Base-by-base conservation (phyloP, 2,888 invertebrate species). In the Aquatica leii region DNA sequence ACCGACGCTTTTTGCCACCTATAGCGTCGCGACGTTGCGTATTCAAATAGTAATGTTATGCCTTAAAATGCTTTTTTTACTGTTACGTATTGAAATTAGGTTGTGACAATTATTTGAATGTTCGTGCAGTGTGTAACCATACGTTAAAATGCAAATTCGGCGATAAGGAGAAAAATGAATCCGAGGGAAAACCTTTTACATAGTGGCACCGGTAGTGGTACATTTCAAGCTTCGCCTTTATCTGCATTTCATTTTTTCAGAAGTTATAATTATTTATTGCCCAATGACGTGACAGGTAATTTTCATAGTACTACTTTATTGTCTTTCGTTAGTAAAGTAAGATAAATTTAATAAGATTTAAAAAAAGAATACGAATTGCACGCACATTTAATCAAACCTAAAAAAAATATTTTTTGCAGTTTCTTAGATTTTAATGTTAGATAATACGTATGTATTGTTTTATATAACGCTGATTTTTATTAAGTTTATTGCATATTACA, bases 181-280 rank as follows among this genome's bases (percentile, higher is more conserved):
- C 71, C 67, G 66, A 56, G 72, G 41, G 65, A 69, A 51, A 76
- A 73, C 53, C 65, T 75, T 73, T 75, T 77, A 66, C 77, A 73
- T 54, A 77, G 76, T 62, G 73, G 70, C 40, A 72, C 73, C 52
- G 74, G 69, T 55, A 69, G 65, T 71, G 68, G 73, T 17, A 60
- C 74, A 37, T 70, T 79, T 63, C 78, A 78, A 8, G 76, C 80
- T 59, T 78, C 80, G 5, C 83, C 87, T 0, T 84, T 89, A 69
- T 88, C 90, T 0, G 87, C 90, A 1, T 83, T 90, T 56, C 84
- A 88, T 68, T 81, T 90, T 9, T 79, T 91, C 20, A 82, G 88
- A 60, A 88, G 86, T 69, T 90, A 89, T 79, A 90, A 88, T 78
- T 86, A 89, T 64, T 84, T 90, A 66, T 77, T 89, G 14, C 82